Base-by-base conservation (phyloP, 2,888 invertebrate genomes). In the Gisinianus flammeolus region DNA sequence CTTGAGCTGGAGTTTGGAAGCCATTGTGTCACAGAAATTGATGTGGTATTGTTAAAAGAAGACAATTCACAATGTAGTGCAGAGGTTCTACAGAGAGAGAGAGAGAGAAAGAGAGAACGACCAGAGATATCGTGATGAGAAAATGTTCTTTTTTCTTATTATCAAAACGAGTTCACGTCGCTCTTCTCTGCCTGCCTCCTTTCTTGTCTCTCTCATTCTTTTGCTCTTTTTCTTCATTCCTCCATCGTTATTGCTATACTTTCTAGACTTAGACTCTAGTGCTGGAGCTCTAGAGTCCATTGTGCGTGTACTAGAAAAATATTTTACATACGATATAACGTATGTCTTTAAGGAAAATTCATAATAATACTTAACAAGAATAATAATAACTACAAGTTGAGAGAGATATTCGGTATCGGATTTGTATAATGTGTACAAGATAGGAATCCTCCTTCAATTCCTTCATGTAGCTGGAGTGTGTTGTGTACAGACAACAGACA, bases 11-110 rank as follows among this genome's bases (percentile, higher is more conserved):
- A 52, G 33, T 56, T 52, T 62, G 24, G 76, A 62, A 56, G 26
- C 78, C 68, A 80, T 80, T 80, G 79, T 80, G 79, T 80, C 79
- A 80, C 78, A 67, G 35, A 78, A 80, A 80, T 80, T 80, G 79
- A 80, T 80, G 79, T 80, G 78, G 79, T 71, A 80, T 80, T 80
- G 79, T 80, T 80, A 79, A 54, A 58, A 66, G 28, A 67, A 67
- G 69, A 68, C 73, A 76, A 68, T 58, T 44, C 35, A 58, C 70
- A 69, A 69, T 70, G 58, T 70, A 35, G 62, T 77, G 64, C 69
- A 74, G 30, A 30, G 44, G 24, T 62, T 28, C 10, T 22, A 33
- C n/a, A n/a, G 35, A 58, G 30, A 67, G 44, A 2, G 19, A 44
- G 44, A 44, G 16, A 19, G 44, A 44, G 35, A 35, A 35, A 12